A percentile compares a stretch with the other conserved stretches of the same genome.
These are phyloP conservation scores for Trisateles emortualis DNA, from an alignment of 2,888 invertebrate species.

Conservation along the genomic window DNA sequence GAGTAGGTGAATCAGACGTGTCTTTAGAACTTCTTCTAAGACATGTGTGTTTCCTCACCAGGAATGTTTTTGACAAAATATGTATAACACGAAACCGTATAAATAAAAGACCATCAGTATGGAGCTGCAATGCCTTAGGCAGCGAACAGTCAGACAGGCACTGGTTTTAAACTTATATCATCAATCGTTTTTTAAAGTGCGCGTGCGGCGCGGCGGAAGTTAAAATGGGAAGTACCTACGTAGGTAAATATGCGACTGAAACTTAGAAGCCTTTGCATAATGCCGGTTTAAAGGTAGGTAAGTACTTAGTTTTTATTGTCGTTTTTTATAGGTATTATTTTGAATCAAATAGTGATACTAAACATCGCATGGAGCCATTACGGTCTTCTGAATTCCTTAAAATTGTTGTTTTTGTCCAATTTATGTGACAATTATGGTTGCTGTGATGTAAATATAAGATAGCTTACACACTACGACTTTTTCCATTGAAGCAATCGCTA, in stretches of 20 bases:
- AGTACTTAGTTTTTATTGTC: conserved; percentile 5
- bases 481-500: no score
- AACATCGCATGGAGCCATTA: conserved; percentile 32
- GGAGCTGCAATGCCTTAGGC: no score
- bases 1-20: no score
- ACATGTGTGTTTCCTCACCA: no score
- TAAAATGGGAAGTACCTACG: not conserved
- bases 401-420: conserved; percentile 49
- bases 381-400: conserved; percentile 33
- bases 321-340: conserved; percentile 10
- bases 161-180: not conserved
- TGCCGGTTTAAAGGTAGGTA: not conserved
- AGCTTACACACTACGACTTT: no score
- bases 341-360: conserved; percentile 19
- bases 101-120: no score
- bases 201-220: no score
- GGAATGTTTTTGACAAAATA: no score
- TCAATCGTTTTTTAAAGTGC: no score
- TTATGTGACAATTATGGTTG: conserved; percentile 48
- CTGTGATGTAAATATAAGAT: conserved; percentile 26
- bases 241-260: not conserved
- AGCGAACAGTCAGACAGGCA: no score
- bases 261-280: not conserved
- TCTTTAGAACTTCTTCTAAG: no score
- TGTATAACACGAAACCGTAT: no score